A percentile compares a stretch with the other conserved stretches of the same genome.
Conservation (phyloP, 2,888 invertebrate genomes). For the Acleris sparsana region DNA sequence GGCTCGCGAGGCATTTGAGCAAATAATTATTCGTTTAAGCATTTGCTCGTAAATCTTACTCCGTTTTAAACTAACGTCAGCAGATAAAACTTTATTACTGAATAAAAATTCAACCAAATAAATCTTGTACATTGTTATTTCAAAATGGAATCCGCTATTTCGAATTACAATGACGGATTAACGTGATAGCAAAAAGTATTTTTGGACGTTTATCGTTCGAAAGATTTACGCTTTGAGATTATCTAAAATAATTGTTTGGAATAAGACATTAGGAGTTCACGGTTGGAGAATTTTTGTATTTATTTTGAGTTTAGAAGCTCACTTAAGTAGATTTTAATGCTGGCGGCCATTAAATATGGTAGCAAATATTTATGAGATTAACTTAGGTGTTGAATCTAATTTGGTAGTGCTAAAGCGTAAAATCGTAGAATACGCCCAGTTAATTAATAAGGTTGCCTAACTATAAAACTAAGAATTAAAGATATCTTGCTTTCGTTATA, state of each 20-base stretch:
- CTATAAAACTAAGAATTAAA: too few relatives aligned
- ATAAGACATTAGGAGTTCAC: constrained; percentile 31
- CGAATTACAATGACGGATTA: constrained; percentile 15
- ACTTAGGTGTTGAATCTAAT: too few relatives aligned
- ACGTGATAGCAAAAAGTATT: constrained; percentile 7
- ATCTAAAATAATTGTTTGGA: constrained; percentile 27
- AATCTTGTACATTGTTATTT: constrained; percentile 13
- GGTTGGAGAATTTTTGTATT: constrained; percentile 17
- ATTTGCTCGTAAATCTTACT: constrained; percentile 50
- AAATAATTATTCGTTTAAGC: constrained; percentile 47
- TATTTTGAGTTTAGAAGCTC: constrained; percentile 11
- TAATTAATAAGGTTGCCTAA: too few relatives aligned
- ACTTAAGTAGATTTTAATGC: constrained; percentile 5
- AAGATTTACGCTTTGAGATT: constrained; percentile 25
- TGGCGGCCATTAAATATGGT: too few relatives aligned
- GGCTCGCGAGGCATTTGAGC: constrained; percentile 45
- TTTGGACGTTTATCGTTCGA: constrained; percentile 5
- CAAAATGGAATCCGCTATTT: constrained; percentile 12
- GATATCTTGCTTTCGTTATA: too few relatives aligned
- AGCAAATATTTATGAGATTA: too few relatives aligned
- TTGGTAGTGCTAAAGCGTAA: too few relatives aligned
- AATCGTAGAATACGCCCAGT: too few relatives aligned
- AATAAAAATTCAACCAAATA: constrained; percentile 9
- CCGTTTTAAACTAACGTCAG: constrained; percentile 47
- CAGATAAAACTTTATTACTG: constrained; percentile 37